Base-by-base conservation (phyloP, 1,140 invertebrate species). In the Drosophila hydei region DNA sequence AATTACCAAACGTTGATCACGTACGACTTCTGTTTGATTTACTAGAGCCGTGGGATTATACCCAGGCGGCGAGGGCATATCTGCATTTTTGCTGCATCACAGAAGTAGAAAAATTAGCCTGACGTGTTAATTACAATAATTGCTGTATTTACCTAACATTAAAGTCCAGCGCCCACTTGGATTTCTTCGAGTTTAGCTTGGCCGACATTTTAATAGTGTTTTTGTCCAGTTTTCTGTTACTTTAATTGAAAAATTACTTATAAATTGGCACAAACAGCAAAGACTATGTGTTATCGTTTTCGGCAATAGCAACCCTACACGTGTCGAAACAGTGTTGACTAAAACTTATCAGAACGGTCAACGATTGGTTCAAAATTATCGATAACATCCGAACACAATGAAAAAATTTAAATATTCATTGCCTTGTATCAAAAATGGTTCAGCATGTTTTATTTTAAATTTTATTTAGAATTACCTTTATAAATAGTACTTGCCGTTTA, bases 1-100 rank as follows among this genome's bases (percentile, higher is more conserved):
- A 1, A 97, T 97, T 54, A 98, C 96, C 56, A 98, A 92, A 78
- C 96, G 94, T 69, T 95, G 94, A 85, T 97, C 95, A 84, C 95
- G 95, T 2, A 95, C 94, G 27, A 95, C 94, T 92, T 96, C 97
- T 33, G 93, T 94, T 70, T 96, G 95, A 77, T 93, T 94, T 45
- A 95, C 93, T 58, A 94, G 93, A 7, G 94, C 93, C 11, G 94
- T 94, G 54, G 95, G 94, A 92, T 95, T 96, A 72, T 96, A 98
- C 9, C 97, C 97, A 30, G 97, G 96, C 25, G 97, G 97, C 25
- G 95, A 94, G 4, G 96, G 92, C 51, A 97, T 91, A 69, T 94
- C 93, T 30, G 89, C 59, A 59, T 77, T 91, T 74, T 91, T 91
- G 60, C 90, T 91, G 33, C 9, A 63, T 50, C 36, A 60, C 43